Percentiles rank a stretch among this genome's conserved stretches.
Evolutionary conservation across 2,797 vertebrate genomes (phyloP).

Genomic region (Poecilia picta): DNA sequence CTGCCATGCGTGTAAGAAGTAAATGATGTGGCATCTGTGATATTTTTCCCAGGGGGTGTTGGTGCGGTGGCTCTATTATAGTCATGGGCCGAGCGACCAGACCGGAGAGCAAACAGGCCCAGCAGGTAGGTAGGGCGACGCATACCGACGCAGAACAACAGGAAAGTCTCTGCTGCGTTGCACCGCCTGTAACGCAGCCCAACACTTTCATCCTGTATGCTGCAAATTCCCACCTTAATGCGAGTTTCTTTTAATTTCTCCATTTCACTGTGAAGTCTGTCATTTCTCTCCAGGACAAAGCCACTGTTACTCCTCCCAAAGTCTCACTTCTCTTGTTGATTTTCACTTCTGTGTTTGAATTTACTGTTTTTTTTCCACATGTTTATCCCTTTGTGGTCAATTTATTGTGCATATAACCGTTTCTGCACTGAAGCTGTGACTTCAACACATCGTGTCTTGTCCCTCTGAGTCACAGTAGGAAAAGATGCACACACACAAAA

Average conservation of each 20-base stretch:
- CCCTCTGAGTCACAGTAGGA: slow-evolving; percentile 32
- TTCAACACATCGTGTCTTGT: slow-evolving; percentile 18
- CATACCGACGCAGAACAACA: slow-evolving; percentile 46
- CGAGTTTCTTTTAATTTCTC: slow-evolving; percentile 20
- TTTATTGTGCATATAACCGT: background rate
- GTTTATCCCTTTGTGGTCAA: background rate
- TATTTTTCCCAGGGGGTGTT: slow-evolving; percentile 42
- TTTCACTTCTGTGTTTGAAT: slow-evolving; percentile 22
- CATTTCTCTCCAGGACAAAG: background rate
- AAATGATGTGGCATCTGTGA: slow-evolving; percentile 41
- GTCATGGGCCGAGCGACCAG: slow-evolving; percentile 27
- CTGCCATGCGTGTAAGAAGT: background rate
- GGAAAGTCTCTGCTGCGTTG: background rate
- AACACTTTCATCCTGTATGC: background rate
- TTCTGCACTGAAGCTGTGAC: slow-evolving; percentile 22
- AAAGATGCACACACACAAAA: background rate
- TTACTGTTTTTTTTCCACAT: background rate
- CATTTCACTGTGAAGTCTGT: background rate
- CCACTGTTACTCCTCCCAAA: slow-evolving; percentile 1
- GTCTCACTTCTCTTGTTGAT: slow-evolving; percentile 28
- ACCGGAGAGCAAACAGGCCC: slow-evolving; percentile 56
- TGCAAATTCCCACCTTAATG: background rate
- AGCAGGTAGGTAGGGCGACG: slow-evolving; percentile 54
- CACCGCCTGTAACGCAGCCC: background rate
- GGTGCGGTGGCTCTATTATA: slow-evolving; percentile 25